Base-by-base conservation (phyloP, 2,113 vertebrate genomes). In the Calypte anna region DNA sequence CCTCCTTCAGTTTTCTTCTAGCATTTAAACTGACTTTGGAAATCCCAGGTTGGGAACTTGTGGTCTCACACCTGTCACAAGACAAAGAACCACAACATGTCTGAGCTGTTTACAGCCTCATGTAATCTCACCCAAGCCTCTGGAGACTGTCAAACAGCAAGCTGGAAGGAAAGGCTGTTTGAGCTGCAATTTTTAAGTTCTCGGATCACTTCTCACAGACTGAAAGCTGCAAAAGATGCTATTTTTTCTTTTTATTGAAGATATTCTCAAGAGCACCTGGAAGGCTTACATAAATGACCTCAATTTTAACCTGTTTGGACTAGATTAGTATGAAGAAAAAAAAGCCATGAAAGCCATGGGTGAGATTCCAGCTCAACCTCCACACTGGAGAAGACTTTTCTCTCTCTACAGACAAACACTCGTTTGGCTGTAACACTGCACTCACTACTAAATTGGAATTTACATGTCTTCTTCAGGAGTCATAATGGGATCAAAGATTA, bases 401-500 rank as follows among this genome's bases (percentile, higher is more conserved):
- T 73, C 88, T n/a, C n/a, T n/a, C n/a, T n/a, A n/a, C n/a, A n/a
- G n/a, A n/a, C n/a, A n/a, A n/a, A n/a, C n/a, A 7, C 16, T 90
- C 57, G 68, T 86, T 63, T 53, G 43, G 80, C 70, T 80, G 74
- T 75, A 94, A 82, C 62, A 68, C n/a, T 89, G 86, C 40, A 82
- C 40, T 51, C 0, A 0, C 79, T 94, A 84, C 67, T 82, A 87
- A 91, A 91, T 79, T 82, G 94, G 72, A 95, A 94, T 97, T 95
- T 88, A 72, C 57, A 83, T 88, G 61, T 78, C 68, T 91, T 94
- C 87, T 92, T 40, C 90, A 86, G 87, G 79, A 94, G 82, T 88
- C 88, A 77, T 88, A 95, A 96, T 73, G 54, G 86, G 82, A 94
- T 96, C 90, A 97, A 95, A 96, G 88, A 95, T 85, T 76, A 91